Percentiles rank a stretch among this genome's conserved stretches.
phyloP scores from a whole-genome alignment of 2,113 vertebrate species.

The Phalacrocorax carbo region DNA sequence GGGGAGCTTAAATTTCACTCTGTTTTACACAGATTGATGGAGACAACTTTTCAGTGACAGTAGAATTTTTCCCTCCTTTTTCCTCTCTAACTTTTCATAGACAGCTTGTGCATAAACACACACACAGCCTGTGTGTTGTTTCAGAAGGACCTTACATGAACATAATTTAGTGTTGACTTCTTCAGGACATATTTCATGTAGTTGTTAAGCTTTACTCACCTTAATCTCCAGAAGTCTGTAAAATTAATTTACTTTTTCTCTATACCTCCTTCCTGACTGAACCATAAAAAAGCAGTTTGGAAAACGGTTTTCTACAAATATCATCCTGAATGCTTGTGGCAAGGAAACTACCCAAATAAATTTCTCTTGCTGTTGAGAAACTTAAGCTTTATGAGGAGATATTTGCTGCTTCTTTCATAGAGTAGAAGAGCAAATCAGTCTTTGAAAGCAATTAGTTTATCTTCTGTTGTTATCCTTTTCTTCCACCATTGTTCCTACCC shows the following conservation, averaged over 20 bases:
- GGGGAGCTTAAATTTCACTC: neutral
- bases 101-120: neutral
- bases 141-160: neutral
- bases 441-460: neutral
- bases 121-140: neutral
- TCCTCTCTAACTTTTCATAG: neutral
- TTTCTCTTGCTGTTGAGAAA: neutral
- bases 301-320: neutral
- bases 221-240: neutral
- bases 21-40: neutral
- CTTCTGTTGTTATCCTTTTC: neutral
- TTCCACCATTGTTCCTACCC: neutral
- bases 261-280: neutral
- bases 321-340: neutral
- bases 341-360: neutral
- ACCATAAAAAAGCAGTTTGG: neutral
- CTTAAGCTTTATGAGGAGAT: neutral
- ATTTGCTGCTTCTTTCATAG: neutral
- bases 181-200: neutral
- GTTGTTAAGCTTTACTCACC: neutral
- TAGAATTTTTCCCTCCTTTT: neutral
- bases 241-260: neutral
- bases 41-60: neutral
- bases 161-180: neutral
- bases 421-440: neutral